Conservation (phyloP, 2,888 invertebrate species). For the Eupithecia vulgata region DNA sequence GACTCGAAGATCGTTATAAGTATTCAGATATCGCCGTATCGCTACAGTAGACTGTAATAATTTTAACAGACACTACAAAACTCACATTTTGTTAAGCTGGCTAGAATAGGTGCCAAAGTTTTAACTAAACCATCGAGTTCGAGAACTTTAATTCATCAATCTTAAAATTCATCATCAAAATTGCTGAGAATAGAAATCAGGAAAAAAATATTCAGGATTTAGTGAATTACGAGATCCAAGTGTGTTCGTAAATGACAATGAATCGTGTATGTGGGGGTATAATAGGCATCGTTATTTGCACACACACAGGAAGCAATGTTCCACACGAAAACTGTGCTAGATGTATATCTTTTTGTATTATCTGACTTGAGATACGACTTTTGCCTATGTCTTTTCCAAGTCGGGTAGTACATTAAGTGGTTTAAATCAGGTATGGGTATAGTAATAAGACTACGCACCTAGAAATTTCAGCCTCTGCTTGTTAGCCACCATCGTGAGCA, state of each 20-base stretch:
- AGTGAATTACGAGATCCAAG: neutral
- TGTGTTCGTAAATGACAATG: constrained; percentile 51
- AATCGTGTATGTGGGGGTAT: constrained; percentile 46
- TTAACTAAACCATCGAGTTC: neutral
- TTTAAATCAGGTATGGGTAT: constrained; percentile 60
- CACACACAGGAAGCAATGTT: constrained; percentile 79
- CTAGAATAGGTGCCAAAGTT: neutral
- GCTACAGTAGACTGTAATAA: too few species aligned
- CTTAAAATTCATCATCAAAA: too few species aligned
- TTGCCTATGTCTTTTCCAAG: neutral
- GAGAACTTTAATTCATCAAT: too few species aligned
- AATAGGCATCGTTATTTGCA: constrained; percentile 68
- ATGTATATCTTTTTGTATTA: constrained; percentile 10
- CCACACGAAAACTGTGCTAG: constrained; percentile 74
- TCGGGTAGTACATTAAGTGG: neutral
- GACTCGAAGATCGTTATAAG: neutral
- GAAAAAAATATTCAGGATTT: neutral
- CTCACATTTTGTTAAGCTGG: neutral
- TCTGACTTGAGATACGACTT: neutral
- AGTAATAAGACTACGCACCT: constrained; percentile 85
- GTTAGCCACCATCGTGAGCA: constrained; percentile 92
- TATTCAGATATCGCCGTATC: too few species aligned
- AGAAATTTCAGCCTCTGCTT: constrained; percentile 90
- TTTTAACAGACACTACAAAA: neutral
- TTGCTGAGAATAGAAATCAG: neutral